Conservation (phyloP, 2,113 vertebrate genomes). For the Gnathonemus longibarbis region DNA sequence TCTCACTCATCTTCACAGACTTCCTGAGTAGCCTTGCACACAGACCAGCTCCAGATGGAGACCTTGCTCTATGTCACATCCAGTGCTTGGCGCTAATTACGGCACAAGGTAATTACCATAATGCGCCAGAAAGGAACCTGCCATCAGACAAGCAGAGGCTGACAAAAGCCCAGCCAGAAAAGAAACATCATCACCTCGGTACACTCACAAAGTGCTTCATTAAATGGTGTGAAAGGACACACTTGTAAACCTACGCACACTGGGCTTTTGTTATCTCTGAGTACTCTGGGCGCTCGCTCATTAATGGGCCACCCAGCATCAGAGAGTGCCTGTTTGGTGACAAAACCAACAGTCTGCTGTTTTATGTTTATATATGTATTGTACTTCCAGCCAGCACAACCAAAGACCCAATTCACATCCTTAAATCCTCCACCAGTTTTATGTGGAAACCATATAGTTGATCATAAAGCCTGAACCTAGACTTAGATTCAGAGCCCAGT, state of each 20-base stretch:
- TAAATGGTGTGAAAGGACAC: conserved; percentile 63
- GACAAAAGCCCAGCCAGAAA: conserved; percentile 40
- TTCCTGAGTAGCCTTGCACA: conserved; percentile 37
- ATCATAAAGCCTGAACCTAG: conserved; percentile 36
- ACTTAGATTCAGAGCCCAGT: conserved; percentile 44
- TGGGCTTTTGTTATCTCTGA: conserved; percentile 31
- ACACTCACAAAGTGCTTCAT: conserved; percentile 54
- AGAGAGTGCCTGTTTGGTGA: conserved; percentile 47
- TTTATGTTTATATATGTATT: neutral
- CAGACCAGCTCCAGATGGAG: conserved; percentile 38
- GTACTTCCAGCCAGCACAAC: neutral
- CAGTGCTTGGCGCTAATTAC: conserved; percentile 49
- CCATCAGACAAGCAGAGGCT: conserved; percentile 26
- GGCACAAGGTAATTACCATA: conserved; percentile 47
- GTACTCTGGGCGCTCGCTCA: conserved; percentile 49
- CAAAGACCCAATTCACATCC: conserved; percentile 14
- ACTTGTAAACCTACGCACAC: conserved; percentile 16
- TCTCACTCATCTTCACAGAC: conserved; percentile 28
- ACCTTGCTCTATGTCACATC: conserved; percentile 29
- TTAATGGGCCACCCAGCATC: conserved; percentile 60
- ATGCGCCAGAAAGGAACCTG: conserved; percentile 32
- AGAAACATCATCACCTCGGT: conserved; percentile 54
- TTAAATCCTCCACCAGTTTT: neutral
- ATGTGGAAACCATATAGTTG: conserved; percentile 25
- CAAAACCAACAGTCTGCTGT: conserved; percentile 39